Conservation (phyloP, 2,113 vertebrate species). For the Ornithorhynchus anatinus region DNA sequence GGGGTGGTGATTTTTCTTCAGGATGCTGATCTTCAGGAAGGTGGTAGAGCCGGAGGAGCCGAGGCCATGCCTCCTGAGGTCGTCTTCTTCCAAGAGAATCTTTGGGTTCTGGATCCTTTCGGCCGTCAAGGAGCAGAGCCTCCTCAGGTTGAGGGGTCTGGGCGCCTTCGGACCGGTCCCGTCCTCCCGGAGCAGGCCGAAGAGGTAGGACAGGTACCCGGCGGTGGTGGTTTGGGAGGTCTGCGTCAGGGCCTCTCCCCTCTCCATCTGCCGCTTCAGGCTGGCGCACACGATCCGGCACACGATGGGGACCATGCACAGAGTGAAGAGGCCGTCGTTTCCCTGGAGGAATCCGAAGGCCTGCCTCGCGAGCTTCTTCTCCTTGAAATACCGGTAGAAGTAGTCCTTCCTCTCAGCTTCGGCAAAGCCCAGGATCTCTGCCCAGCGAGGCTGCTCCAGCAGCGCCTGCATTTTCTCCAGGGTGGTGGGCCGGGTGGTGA, state of each 20-base stretch:
- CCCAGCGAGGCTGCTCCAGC: not conserved
- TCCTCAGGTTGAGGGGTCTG: accelerated
- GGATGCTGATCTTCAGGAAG: not conserved
- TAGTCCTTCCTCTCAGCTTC: not conserved
- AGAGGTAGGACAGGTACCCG: slow-evolving; percentile 17
- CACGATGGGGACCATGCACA: not conserved
- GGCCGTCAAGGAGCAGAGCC: not conserved
- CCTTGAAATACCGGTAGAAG: not conserved
- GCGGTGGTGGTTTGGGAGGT: not conserved
- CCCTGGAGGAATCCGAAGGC: not conserved
- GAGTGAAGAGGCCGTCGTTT: not conserved
- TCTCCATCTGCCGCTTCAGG: not conserved
- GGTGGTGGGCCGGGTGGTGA: slow-evolving; percentile 18
- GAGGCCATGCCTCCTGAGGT: not conserved
- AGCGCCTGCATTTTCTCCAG: not conserved
- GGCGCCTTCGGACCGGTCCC: accelerated
- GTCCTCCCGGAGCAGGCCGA: not conserved
- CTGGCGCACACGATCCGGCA: slow-evolving; percentile 18
- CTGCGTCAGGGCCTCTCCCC: accelerated
- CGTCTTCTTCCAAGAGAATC: not conserved
- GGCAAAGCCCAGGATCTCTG: slow-evolving; percentile 3
- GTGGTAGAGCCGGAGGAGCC: accelerated
- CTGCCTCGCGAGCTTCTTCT: accelerated
- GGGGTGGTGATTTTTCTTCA: not conserved
- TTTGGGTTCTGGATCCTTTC: not conserved